Evolutionary conservation across 1,140 invertebrate species (phyloP).

Genomic region (Halesus radiatus): DNA sequence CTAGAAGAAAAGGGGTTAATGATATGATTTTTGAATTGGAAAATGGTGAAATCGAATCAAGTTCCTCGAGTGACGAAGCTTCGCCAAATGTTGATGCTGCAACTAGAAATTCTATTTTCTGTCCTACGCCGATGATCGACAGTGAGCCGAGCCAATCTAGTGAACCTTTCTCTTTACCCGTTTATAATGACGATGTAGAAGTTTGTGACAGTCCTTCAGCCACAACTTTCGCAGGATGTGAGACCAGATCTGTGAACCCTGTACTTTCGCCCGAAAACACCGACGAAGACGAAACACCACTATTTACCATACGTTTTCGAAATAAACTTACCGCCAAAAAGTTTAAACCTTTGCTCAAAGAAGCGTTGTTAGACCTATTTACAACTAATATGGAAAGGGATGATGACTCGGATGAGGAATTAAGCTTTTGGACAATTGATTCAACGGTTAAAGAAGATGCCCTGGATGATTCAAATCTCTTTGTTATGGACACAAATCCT

Average conservation of each 20-base stretch:
- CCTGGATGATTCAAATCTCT: conserved; percentile 58
- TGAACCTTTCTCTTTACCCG: not conserved
- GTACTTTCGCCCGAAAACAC: conserved; percentile 44
- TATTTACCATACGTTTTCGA: conserved; percentile 63
- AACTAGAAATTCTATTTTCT: not conserved
- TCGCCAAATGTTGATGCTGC: conserved; percentile 39
- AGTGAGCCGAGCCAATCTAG: not conserved
- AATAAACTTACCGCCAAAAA: conserved; percentile 61
- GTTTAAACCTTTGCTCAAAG: conserved; percentile 58
- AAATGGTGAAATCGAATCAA: conserved; percentile 65
- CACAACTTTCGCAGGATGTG: conserved; percentile 35
- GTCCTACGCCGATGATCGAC: not conserved
- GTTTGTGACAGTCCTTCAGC: conserved; percentile 52
- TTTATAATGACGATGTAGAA: conserved; percentile 10
- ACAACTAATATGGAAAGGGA: conserved; percentile 44
- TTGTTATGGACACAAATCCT: conserved; percentile 67
- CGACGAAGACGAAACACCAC: conserved; percentile 63
- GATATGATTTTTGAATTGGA: conserved; percentile 69
- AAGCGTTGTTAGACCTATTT: too few species aligned
- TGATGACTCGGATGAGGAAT: conserved; percentile 63
- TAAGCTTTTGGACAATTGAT: conserved; percentile 66
- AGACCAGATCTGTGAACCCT: conserved; percentile 12
- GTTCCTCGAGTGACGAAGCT: conserved; percentile 64
- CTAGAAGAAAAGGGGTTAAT: conserved; percentile 62
- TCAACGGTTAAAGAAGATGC: conserved; percentile 51